phyloP scores from a whole-genome alignment of 2,888 invertebrate genomes.

The Diplolepis rosae region DNA sequence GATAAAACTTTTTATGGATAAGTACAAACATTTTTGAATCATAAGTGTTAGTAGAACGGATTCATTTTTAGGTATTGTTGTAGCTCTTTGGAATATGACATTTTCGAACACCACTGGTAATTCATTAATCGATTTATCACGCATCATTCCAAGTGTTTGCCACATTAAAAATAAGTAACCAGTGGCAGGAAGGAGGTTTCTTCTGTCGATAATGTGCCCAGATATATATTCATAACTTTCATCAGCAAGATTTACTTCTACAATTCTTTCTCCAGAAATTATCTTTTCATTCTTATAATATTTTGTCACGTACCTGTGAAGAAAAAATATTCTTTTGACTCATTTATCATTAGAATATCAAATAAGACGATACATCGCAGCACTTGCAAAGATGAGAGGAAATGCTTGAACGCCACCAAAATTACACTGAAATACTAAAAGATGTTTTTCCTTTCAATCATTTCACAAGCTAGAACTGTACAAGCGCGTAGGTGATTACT shows the following conservation, averaged over 20 bases:
- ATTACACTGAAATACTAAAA: too few species aligned
- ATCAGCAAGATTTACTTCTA: slow-evolving; percentile 78
- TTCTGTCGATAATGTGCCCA: slow-evolving; percentile 90
- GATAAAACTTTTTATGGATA: neutral
- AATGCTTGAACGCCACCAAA: too few species aligned
- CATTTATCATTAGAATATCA: too few species aligned
- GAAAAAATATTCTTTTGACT: too few species aligned
- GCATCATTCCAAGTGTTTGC: slow-evolving; percentile 85
- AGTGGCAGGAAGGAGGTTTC: slow-evolving; percentile 89
- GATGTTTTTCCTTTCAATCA: too few species aligned
- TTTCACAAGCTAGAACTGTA: too few species aligned
- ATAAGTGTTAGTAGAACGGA: slow-evolving; percentile 76
- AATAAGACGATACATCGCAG: too few species aligned
- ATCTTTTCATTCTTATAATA: slow-evolving; percentile 81
- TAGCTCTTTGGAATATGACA: slow-evolving; percentile 88
- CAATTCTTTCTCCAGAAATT: slow-evolving; percentile 80
- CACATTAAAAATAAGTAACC: slow-evolving; percentile 88
- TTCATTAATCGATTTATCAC: slow-evolving; percentile 80
- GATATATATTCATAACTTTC: slow-evolving; percentile 83
- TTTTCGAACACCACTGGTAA: slow-evolving; percentile 90
- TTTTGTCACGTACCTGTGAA: slow-evolving; percentile 82
- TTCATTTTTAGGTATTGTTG: slow-evolving; percentile 82
- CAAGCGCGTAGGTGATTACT: too few species aligned
- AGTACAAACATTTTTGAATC: slow-evolving; percentile 76
- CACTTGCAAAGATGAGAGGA: too few species aligned